These are phyloP conservation scores for Zosterops hypoxanthus DNA, from an alignment of 2,113 vertebrate genomes.

Conservation along the genomic window DNA sequence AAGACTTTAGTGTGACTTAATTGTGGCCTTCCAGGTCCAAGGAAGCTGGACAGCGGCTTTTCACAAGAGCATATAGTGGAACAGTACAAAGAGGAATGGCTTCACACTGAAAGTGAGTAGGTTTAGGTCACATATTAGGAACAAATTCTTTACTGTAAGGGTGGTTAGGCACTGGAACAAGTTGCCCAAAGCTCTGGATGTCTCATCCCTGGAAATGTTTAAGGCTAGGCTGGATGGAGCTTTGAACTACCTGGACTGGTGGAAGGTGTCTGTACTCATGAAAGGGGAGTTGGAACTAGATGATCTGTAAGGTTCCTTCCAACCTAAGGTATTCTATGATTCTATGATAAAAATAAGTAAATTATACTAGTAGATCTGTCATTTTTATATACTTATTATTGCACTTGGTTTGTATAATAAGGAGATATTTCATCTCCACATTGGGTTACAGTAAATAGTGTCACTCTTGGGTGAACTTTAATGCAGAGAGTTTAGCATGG, in stretches of 20 bases:
- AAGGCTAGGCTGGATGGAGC: neutral
- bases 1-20: neutral
- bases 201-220: neutral
- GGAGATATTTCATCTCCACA: neutral
- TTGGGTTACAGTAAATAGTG: neutral
- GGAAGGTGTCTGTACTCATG: neutral
- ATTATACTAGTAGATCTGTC: neutral
- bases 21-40: neutral
- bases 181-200: neutral
- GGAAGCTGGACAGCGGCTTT: neutral
- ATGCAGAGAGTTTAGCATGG: neutral
- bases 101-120: rapidly evolving
- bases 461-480: neutral
- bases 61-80: neutral
- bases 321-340: neutral
- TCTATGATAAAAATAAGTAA: neutral
- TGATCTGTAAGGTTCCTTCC: neutral
- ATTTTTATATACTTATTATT: neutral
- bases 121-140: neutral
- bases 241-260: neutral
- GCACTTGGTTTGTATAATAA: neutral
- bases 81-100: neutral
- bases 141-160: neutral
- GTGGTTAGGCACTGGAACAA: neutral
- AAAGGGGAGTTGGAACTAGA: neutral